Conservation (phyloP, 2,113 vertebrate species). For the Pitta sordida region DNA sequence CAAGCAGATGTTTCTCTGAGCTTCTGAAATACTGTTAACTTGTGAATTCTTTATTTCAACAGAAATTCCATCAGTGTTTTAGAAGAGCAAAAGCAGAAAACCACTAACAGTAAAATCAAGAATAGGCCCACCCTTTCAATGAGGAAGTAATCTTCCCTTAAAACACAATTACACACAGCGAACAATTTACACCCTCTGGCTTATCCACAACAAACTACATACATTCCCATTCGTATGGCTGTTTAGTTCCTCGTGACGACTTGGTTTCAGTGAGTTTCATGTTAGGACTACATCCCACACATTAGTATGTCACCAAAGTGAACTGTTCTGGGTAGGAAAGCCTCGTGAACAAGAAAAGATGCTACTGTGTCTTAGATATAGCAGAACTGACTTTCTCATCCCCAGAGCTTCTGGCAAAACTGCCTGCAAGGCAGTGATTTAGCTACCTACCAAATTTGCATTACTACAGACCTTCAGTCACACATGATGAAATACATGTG, state of each 20-base stretch:
- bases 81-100: not conserved
- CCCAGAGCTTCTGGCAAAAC: not conserved
- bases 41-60: not conserved
- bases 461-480: not conserved
- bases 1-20: conserved; percentile 50
- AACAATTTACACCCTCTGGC: not conserved
- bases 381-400: not conserved
- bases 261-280: not conserved
- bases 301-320: not conserved
- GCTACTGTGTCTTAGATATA: not conserved
- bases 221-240: not conserved
- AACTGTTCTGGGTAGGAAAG: not conserved
- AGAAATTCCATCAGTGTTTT: not conserved
- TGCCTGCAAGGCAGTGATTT: not conserved
- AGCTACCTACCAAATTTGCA: not conserved
- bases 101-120: not conserved
- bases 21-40: not conserved
- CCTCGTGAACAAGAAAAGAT: not conserved
- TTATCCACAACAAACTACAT: not conserved
- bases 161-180: not conserved
- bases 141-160: not conserved
- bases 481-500: not conserved
- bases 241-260: not conserved
- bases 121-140: not conserved
- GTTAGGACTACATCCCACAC: not conserved